Evolutionary conservation across 2,888 invertebrate species (phyloP).

Genomic region (Erebia aethiops): DNA sequence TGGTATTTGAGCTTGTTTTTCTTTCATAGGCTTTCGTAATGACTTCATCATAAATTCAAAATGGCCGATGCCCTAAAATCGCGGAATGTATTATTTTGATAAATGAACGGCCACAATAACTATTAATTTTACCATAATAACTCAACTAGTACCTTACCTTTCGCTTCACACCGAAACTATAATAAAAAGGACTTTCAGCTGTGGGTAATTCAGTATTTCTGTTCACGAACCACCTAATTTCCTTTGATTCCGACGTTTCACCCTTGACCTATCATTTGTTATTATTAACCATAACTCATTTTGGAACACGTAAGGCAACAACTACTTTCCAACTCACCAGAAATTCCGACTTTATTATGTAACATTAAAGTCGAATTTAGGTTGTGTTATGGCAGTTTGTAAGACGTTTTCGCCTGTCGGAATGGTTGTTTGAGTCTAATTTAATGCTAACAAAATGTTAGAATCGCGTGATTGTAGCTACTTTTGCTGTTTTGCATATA

Average conservation of each 20-base stretch:
- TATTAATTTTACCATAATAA: not conserved
- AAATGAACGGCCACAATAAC: not conserved
- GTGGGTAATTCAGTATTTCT: conserved; percentile 38
- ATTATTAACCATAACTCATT: conserved; percentile 60
- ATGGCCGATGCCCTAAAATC: not conserved
- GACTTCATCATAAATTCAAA: not conserved
- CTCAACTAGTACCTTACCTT: not conserved
- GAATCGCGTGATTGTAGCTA: conserved; percentile 74
- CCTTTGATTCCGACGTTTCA: conserved; percentile 63
- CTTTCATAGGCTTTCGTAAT: not conserved
- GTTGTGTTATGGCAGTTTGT: conserved; percentile 34
- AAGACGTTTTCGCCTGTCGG: conserved; percentile 45
- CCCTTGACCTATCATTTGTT: conserved; percentile 76
- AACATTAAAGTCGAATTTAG: conserved; percentile 43
- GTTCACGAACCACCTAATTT: conserved; percentile 50
- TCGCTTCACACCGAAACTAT: conserved; percentile 13
- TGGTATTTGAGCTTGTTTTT: no score
- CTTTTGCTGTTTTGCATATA: conserved; percentile 80
- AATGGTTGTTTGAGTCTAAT: conserved; percentile 57
- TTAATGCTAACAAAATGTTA: conserved; percentile 79
- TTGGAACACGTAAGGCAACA: conserved; percentile 21
- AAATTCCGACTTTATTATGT: conserved; percentile 47
- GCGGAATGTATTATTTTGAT: not conserved
- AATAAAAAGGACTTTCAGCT: conserved; percentile 20
- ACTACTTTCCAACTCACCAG: conserved; percentile 15